Percentiles rank a stretch among this genome's conserved stretches.
Conservation (phyloP, 2,113 vertebrate genomes). For the Orthonyx spaldingii region DNA sequence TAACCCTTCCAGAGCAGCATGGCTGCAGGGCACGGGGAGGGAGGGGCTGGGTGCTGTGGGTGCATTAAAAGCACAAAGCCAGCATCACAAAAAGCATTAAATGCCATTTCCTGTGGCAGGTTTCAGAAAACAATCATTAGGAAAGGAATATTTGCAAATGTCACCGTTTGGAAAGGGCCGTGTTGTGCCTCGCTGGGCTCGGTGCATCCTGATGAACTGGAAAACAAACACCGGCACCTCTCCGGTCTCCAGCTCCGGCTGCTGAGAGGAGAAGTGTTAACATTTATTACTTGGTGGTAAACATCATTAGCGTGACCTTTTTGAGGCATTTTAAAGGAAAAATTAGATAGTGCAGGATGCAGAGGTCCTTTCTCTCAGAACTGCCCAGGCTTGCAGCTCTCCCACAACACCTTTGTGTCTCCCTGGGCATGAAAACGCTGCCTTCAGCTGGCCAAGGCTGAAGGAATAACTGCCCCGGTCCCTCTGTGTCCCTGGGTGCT, state of each 20-base stretch:
- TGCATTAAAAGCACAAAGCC: background rate
- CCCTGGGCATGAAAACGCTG: accelerated
- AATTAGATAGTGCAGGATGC: background rate
- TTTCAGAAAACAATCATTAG: background rate
- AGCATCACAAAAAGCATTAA: background rate
- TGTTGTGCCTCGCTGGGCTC: accelerated
- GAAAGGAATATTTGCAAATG: background rate
- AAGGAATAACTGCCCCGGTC: accelerated
- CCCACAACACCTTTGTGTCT: accelerated
- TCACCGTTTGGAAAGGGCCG: background rate
- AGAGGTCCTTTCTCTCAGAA: background rate
- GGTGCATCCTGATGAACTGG: background rate
- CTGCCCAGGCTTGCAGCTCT: accelerated
- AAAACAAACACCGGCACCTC: background rate
- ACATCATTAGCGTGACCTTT: constrained; percentile 3
- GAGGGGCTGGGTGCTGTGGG: background rate
- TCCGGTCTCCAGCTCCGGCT: background rate
- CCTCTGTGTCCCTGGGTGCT: accelerated
- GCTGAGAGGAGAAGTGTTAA: background rate
- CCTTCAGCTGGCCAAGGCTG: background rate
- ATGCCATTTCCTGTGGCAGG: background rate
- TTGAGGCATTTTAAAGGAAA: background rate
- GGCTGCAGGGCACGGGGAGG: background rate
- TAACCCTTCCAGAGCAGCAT: background rate
- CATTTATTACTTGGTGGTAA: background rate